These are phyloP conservation scores for Rhagoletis pomonella DNA, from an alignment of 1,140 invertebrate species.

Conservation along the genomic window DNA sequence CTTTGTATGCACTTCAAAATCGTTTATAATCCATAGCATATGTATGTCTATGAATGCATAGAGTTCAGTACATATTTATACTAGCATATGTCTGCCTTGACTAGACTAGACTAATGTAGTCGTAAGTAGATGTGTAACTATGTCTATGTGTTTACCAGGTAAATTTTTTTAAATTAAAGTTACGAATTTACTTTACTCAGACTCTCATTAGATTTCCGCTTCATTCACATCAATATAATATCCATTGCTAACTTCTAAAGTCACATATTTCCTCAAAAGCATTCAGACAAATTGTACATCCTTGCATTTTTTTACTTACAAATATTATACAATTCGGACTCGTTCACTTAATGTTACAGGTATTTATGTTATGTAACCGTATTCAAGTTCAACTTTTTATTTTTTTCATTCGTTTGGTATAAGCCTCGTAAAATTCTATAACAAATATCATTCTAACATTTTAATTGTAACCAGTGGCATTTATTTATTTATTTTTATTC, in stretches of 20 bases:
- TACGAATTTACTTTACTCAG: background rate
- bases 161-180: slow-evolving; percentile 6
- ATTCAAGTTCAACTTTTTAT: background rate
- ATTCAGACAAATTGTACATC: background rate
- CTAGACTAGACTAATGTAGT: no score
- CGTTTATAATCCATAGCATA: slow-evolving; percentile 1
- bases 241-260: background rate
- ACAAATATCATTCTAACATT: slow-evolving; percentile 33
- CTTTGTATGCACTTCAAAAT: background rate
- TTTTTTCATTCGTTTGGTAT: background rate
- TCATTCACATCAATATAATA: background rate
- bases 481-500: background rate
- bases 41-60: slow-evolving; percentile 19
- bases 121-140: background rate
- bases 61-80: no score
- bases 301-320: background rate
- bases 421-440: background rate
- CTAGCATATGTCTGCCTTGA: no score
- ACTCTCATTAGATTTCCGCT: background rate
- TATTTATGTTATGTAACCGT: background rate
- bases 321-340: slow-evolving; percentile 12
- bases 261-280: background rate
- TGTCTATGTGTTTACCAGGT: slow-evolving; percentile 41
- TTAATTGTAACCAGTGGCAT: background rate
- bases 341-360: slow-evolving; percentile 5